Percentiles rank a stretch among this genome's conserved stretches.
Conservation (phyloP, 2,797 vertebrate genomes). For the Poeciliopsis gracilis region DNA sequence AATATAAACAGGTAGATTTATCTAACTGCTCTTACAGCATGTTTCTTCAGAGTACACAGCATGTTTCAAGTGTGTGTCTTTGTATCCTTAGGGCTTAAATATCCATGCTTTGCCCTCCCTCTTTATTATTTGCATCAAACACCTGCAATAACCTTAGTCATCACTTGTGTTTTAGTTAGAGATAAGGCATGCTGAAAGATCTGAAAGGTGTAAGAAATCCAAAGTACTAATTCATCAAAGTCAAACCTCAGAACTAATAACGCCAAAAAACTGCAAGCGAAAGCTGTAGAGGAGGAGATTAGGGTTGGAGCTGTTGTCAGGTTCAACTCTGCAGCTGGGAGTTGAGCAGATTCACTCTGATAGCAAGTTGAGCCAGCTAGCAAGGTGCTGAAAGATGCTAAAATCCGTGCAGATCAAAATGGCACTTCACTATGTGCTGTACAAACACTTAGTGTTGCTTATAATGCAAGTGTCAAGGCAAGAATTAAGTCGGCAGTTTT, state of each 20-base stretch:
- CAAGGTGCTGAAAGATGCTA: constrained; percentile 77
- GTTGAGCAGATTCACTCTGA: constrained; percentile 58
- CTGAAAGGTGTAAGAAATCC: constrained; percentile 57
- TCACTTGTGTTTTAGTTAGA: constrained; percentile 54
- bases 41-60: constrained; percentile 28
- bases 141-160: constrained; percentile 63
- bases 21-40: constrained; percentile 23
- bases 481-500: constrained; percentile 57
- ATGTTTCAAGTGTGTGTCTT: constrained; percentile 15
- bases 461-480: constrained; percentile 67
- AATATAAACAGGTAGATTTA: constrained; percentile 18
- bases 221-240: constrained; percentile 71
- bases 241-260: constrained; percentile 64
- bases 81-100: constrained; percentile 47
- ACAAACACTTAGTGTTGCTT: constrained; percentile 73
- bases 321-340: constrained; percentile 68
- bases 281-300: constrained; percentile 63
- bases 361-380: constrained; percentile 45
- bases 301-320: constrained; percentile 54
- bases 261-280: constrained; percentile 59
- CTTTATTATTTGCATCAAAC: constrained; percentile 29
- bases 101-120: constrained; percentile 27
- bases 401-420: constrained; percentile 67
- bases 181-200: constrained; percentile 70
- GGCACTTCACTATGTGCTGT: constrained; percentile 68